phyloP scores from a whole-genome alignment of 2,797 vertebrate species.

The Fratercula arctica region DNA sequence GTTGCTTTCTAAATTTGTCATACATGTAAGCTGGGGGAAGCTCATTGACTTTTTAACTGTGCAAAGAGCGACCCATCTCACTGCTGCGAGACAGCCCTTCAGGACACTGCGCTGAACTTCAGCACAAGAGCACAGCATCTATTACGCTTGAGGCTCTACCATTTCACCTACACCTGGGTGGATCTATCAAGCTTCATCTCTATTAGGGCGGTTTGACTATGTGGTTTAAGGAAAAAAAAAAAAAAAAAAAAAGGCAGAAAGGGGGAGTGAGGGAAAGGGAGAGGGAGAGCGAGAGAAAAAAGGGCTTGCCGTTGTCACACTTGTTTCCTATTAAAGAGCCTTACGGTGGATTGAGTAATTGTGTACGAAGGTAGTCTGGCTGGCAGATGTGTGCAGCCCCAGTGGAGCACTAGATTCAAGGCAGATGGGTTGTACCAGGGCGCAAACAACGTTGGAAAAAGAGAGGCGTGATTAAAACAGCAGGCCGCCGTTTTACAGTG shows the following conservation, averaged over 20 bases:
- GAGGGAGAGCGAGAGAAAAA: neutral
- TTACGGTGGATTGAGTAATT: slow-evolving; percentile 83
- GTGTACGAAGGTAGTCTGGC: slow-evolving; percentile 83
- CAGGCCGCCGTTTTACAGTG: slow-evolving; percentile 74
- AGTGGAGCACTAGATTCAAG: slow-evolving; percentile 77
- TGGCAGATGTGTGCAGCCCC: slow-evolving; percentile 83
- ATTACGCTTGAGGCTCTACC: slow-evolving; percentile 70
- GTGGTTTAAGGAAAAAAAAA: slow-evolving; percentile 49
- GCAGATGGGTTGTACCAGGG: slow-evolving; percentile 82
- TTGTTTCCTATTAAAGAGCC: slow-evolving; percentile 84
- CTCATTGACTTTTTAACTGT: slow-evolving; percentile 67
- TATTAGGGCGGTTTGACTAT: slow-evolving; percentile 73
- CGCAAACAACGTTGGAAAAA: slow-evolving; percentile 79
- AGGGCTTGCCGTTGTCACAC: slow-evolving; percentile 78
- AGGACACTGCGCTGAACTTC: slow-evolving; percentile 75
- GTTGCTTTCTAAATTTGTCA: slow-evolving; percentile 71
- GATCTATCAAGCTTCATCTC: slow-evolving; percentile 80
- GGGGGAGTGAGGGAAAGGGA: neutral
- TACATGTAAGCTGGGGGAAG: slow-evolving; percentile 43
- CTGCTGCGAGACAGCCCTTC: slow-evolving; percentile 67
- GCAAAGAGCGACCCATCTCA: slow-evolving; percentile 59
- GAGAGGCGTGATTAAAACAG: slow-evolving; percentile 80
- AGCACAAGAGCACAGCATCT: slow-evolving; percentile 68
- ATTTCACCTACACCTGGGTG: slow-evolving; percentile 82
- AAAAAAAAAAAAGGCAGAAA: slow-evolving; percentile 3